Evolutionary conservation across 2,888 invertebrate species (phyloP).

Genomic region (Digitonthophagus gazella): DNA sequence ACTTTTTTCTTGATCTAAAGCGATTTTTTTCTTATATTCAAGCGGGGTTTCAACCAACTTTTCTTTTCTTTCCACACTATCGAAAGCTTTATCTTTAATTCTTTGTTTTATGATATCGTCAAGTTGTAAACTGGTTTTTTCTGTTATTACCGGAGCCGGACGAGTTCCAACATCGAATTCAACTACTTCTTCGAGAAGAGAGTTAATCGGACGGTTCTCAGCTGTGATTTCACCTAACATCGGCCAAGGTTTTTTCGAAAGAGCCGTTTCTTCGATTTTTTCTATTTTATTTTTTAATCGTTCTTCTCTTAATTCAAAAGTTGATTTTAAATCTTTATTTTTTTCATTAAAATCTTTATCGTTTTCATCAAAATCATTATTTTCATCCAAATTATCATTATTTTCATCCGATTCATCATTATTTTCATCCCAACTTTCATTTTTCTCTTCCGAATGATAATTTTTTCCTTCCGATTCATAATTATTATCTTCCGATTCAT

Average conservation of each 20-base stretch:
- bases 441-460: conserved; percentile 28
- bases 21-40: conserved; percentile 82
- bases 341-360: conserved; percentile 30
- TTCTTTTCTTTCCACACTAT: conserved; percentile 86
- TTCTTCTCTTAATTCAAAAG: conserved; percentile 73
- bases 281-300: conserved; percentile 67
- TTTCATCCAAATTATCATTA: conserved; percentile 39
- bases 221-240: conserved; percentile 86
- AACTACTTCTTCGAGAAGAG: conserved; percentile 86
- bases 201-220: conserved; percentile 81
- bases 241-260: conserved; percentile 91
- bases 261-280: conserved; percentile 67
- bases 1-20: conserved; percentile 91
- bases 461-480: conserved; percentile 34
- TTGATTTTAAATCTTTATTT: conserved; percentile 53
- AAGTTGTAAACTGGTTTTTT: conserved; percentile 80
- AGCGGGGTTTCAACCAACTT: conserved; percentile 80
- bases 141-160: conserved; percentile 90
- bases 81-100: conserved; percentile 91
- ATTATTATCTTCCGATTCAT: conserved; percentile 33
- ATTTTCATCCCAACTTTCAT: conserved; percentile 41
- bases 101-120: conserved; percentile 90
- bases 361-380: conserved; percentile 40
- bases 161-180: conserved; percentile 83
- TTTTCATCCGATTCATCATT: conserved; percentile 33